Percentiles rank a stretch among this genome's conserved stretches.
Conservation (phyloP, 2,113 vertebrate species). For the Gymnorhina tibicen region DNA sequence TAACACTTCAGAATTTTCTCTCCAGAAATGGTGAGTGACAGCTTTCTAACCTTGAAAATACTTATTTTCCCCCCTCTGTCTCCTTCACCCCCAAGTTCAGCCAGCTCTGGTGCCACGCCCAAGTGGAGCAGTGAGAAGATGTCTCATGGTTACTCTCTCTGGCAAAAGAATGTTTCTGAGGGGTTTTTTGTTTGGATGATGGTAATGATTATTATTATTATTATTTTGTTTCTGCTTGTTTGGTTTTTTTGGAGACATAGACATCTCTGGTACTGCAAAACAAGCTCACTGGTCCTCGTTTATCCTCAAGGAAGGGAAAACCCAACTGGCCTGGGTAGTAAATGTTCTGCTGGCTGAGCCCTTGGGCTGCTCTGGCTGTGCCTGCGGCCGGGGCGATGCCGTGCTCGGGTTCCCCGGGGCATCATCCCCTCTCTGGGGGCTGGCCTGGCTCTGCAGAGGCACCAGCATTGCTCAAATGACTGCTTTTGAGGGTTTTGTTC, state of each 20-base stretch:
- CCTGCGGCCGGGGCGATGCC: accelerated
- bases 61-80: neutral
- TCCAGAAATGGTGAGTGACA: neutral
- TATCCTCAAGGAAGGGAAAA: neutral
- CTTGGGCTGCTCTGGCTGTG: neutral
- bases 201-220: neutral
- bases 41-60: neutral
- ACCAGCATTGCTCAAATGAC: accelerated
- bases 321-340: neutral
- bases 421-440: accelerated
- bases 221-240: neutral
- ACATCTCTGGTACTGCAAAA: neutral
- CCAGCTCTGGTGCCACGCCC: neutral
- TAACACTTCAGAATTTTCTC: neutral
- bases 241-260: neutral
- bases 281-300: neutral
- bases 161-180: neutral
- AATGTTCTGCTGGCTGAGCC: neutral
- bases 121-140: neutral
- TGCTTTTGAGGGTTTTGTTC: accelerated
- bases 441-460: neutral
- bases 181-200: neutral
- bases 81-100: neutral
- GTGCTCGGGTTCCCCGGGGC: accelerated
- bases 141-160: neutral